Base-by-base conservation (phyloP, 2,797 vertebrate genomes). In the Jordanella pulchra region DNA sequence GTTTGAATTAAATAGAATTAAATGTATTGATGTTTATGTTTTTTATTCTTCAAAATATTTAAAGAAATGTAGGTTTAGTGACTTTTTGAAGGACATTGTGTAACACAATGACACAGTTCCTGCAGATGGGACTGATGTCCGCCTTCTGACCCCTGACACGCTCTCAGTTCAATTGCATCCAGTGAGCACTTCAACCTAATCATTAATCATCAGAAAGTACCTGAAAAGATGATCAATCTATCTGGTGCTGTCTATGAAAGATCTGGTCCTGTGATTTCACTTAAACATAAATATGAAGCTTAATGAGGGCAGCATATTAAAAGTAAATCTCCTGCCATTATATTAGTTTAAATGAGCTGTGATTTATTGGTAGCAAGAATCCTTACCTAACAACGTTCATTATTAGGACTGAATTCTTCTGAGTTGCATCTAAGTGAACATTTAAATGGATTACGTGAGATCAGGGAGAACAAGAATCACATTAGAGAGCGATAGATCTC, bases 391-490 rank as follows among this genome's bases (percentile, higher is more conserved):
- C 47, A 67, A 50, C 60, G 78, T 80, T 86, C 78, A 82, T 89
- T 72, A 75, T 21, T 18, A 79, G 51, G 74, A 79, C 83, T 86
- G 76, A 83, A 77, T 73, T 79, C 79, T 21, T 75, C 55, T 53
- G 28, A 50, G 35, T 55, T 81, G 78, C 76, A 71, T 84, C 72
- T 54, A 69, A 11, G 42, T 66, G 30, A 32, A 77, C 42, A 58
- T 68, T 69, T 76, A 77, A 80, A 81, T 69, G 71, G 66, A 89
- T 87, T 67, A 74, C 69, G 68, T 13, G 48, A 77, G 77, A 80
- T 65, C 42, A 79, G 67, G 27, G 30, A 58, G 67, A 39, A 63
- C 64, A 64, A 53, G 69, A 80, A 75, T 81, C 63, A 77, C 74
- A 77, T 61, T 32, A 27, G 23, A 35, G 39, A 25, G 28, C 12